Evolutionary conservation across 2,797 vertebrate species (phyloP), one percentile per base, ranked within the genome.

Genomic region (Apodemus agrarius): DNA sequence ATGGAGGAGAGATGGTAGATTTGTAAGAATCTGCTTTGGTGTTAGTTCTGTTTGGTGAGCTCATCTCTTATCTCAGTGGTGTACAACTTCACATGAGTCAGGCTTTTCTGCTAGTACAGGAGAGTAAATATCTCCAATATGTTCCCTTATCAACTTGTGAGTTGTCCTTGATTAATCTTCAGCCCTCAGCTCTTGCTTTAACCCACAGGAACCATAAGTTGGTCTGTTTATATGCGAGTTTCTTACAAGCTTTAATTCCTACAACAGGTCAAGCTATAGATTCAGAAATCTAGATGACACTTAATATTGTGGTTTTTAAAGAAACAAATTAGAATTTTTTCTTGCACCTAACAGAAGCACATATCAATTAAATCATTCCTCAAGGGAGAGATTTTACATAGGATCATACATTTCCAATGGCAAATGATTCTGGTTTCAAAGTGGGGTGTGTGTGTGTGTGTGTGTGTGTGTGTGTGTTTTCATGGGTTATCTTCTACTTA

Each of bases 181-280:
- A 79, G 9, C 37, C 12, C 49, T 59, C 76, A 74, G 14, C 59
- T 89, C 16, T 46, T 89, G n/a, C 65, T 85, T 93, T 93, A 49
- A 92, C 34, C 7, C 85, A 78, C 10, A 83, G 9, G 69, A 65
- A 92, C 29, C 69, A 65, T 78, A 34, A 19, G 63, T 22, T 61
- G 34, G 13, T 19, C 16, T 19, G 3, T 79, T 84, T 90, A 57
- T 81, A 34, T 34, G 13, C 29, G 24, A 72, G 37, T 49, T 86
- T 96, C 49, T 90, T 94, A 75, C 49, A 40, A 89, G 8, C 59
- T 90, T 82, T 26, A 94, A 61, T 95, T 94, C 83, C 34, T 91
- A 4, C 79, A 69, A 83, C 85, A 79, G 90, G 26, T 74, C 67
- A 80, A 61, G 76, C 69, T 54, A 75, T 34, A 84, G 82, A 34